Conservation (phyloP, 64 coral and sea anemone genomes). For the Pocillopora verrucosa region DNA sequence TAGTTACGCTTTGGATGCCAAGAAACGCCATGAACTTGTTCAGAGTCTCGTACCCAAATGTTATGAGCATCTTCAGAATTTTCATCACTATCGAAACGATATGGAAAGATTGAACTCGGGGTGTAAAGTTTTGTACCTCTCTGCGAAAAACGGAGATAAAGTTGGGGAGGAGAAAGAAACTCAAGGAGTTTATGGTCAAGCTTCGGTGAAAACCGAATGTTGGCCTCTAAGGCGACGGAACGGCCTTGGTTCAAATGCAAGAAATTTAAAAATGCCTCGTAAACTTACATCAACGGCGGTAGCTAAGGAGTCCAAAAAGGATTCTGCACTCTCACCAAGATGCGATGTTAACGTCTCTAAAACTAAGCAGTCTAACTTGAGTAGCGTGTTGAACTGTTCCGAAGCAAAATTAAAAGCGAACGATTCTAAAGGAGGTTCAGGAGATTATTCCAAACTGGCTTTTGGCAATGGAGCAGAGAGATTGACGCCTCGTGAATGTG, state of each 20-base stretch:
- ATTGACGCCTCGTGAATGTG: neutral
- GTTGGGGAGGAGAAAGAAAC: neutral
- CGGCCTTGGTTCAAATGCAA: neutral
- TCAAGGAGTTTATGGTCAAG: neutral
- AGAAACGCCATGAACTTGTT: conserved; percentile 10
- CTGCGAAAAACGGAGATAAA: neutral
- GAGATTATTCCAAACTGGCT: neutral
- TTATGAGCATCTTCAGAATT: conserved; percentile 21
- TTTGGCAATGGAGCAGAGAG: neutral
- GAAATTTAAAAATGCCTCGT: neutral
- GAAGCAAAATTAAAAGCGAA: neutral
- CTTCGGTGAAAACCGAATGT: neutral
- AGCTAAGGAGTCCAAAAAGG: neutral
- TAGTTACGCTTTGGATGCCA: neutral
- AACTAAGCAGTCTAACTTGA: neutral
- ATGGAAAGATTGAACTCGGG: conserved; percentile 10
- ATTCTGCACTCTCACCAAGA: neutral
- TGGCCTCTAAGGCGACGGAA: neutral
- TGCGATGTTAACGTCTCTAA: neutral
- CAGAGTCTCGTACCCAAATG: conserved; percentile 5
- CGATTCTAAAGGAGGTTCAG: neutral
- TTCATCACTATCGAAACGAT: conserved; percentile 25
- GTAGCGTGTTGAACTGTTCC: neutral
- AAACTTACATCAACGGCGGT: neutral
- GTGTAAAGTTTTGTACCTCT: conserved; percentile 3